A percentile compares a stretch with the other conserved stretches of the same genome.
Evolutionary conservation across 2,113 vertebrate species (phyloP).

Genomic region (Capreolus pygargus): DNA sequence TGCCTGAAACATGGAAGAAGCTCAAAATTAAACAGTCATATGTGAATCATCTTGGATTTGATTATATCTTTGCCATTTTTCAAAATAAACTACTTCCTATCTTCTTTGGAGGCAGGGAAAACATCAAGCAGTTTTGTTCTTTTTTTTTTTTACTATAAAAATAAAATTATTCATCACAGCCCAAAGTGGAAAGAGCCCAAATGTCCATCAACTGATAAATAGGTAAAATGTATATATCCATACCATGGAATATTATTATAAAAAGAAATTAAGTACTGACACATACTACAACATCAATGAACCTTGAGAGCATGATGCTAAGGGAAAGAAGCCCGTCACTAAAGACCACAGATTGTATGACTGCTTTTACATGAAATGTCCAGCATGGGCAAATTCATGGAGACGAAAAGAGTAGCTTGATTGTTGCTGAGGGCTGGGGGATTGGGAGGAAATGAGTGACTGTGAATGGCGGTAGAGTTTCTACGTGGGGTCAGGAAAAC

Average conservation of each 20-base stretch:
- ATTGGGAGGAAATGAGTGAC: neutral
- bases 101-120: slow-evolving; percentile 2
- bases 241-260: neutral
- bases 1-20: neutral
- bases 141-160: neutral
- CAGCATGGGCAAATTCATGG: neutral
- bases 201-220: neutral
- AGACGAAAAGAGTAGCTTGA: neutral
- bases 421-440: neutral
- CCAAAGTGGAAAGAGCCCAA: neutral
- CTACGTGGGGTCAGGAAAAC: neutral
- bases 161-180: neutral
- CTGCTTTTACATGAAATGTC: neutral
- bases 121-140: neutral
- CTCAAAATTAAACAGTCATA: neutral
- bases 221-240: neutral
- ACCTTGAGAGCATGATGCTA: neutral
- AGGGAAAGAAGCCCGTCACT: neutral
- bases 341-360: neutral
- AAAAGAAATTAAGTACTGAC: neutral
- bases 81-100: neutral
- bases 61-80: neutral
- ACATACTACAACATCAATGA: neutral
- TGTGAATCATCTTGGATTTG: neutral
- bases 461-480: neutral